phyloP scores from a whole-genome alignment of 2,888 invertebrate genomes.

The Gastracanthus pulcherrimus region DNA sequence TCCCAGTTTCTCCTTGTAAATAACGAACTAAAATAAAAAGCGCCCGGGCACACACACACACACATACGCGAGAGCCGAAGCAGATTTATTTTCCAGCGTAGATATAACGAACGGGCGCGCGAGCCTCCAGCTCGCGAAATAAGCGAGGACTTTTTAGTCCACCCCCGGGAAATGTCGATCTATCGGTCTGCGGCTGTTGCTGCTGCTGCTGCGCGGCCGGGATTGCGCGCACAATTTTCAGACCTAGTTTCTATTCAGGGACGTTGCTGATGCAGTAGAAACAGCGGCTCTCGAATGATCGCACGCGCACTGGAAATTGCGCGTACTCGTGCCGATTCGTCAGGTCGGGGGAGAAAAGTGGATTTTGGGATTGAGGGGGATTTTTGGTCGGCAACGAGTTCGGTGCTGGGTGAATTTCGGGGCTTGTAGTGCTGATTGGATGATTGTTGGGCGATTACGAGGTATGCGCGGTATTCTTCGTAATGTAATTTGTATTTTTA shows the following conservation, averaged over 20 bases:
- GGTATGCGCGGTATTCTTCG: too few relatives aligned
- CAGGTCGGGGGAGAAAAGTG: too few relatives aligned
- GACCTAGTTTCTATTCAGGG: constrained; percentile 40
- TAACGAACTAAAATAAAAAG: neutral
- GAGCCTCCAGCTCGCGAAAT: neutral
- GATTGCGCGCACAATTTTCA: constrained; percentile 31
- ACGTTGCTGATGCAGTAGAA: neutral
- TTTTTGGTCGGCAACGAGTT: too few relatives aligned
- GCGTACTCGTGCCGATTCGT: constrained; percentile 5
- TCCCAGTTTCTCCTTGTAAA: neutral
- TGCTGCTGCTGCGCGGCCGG: neutral
- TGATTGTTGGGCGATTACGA: too few relatives aligned
- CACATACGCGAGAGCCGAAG: neutral
- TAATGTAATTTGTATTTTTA: too few relatives aligned
- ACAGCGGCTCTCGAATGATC: neutral
- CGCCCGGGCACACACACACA: neutral
- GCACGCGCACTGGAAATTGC: constrained; percentile 6
- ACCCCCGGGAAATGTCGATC: constrained; percentile 33
- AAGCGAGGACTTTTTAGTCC: constrained; percentile 32
- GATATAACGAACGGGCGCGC: constrained; percentile 14
- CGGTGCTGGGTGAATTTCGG: too few relatives aligned
- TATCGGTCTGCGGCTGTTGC: too few relatives aligned
- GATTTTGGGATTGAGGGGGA: too few relatives aligned
- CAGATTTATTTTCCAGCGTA: constrained; percentile 19
- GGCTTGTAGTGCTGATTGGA: too few relatives aligned